Conservation (phyloP, 2,797 vertebrate genomes). For the Poeciliopsis paucimaculata region DNA sequence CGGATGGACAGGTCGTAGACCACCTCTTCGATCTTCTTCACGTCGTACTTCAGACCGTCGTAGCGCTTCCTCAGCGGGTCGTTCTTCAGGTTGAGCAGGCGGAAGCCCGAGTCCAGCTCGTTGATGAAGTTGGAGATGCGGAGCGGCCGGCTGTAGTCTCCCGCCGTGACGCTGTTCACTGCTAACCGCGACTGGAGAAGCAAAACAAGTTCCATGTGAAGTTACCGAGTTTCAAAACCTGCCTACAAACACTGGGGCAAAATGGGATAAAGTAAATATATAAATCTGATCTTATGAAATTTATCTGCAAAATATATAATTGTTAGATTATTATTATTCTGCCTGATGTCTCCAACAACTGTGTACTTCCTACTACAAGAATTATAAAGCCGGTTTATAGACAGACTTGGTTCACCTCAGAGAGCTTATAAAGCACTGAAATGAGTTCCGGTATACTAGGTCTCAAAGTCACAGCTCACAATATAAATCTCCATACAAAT, state of each 20-base stretch:
- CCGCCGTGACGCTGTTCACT: constrained; percentile 96
- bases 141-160: constrained; percentile 92
- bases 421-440: neutral
- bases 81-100: constrained; percentile 96
- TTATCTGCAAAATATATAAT: neutral
- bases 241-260: neutral
- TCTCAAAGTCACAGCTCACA: neutral
- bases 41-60: constrained; percentile 96
- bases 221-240: neutral
- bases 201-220: neutral
- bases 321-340: neutral
- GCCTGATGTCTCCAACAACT: neutral
- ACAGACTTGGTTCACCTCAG: neutral
- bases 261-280: neutral
- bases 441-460: neutral
- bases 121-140: constrained; percentile 98
- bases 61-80: constrained; percentile 97
- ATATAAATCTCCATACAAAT: neutral
- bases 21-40: constrained; percentile 99
- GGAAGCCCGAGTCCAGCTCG: constrained; percentile 96
- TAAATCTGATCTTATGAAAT: neutral
- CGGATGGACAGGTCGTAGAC: constrained; percentile 97
- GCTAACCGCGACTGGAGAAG: constrained; percentile 88
- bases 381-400: neutral
- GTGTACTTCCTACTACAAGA: neutral